Percentiles rank a stretch among this genome's conserved stretches.
Evolutionary conservation across 2,113 vertebrate species (phyloP).

Genomic region (Muscicapa adusta): DNA sequence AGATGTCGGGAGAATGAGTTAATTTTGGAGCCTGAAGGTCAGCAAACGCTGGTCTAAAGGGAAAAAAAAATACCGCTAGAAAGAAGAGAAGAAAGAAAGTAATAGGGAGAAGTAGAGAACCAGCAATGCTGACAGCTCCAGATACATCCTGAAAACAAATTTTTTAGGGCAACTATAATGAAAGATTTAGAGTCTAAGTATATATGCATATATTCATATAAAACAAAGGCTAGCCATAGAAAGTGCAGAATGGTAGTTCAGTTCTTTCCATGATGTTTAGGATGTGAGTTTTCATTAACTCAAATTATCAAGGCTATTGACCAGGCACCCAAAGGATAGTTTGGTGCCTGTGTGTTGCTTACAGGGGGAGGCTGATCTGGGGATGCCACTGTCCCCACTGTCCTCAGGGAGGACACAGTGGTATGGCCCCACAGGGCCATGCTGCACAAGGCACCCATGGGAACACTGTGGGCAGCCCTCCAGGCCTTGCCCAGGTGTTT

Average conservation of each 20-base stretch:
- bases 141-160: background rate
- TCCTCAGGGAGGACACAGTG: background rate
- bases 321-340: background rate
- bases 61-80: background rate
- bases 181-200: background rate
- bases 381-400: too few relatives aligned
- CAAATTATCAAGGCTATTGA: background rate
- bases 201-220: background rate
- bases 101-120: background rate
- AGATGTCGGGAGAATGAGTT: constrained; percentile 36
- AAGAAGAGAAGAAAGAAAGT: background rate
- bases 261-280: background rate
- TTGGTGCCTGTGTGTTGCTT: background rate
- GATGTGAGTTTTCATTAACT: background rate
- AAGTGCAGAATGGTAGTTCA: background rate
- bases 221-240: background rate
- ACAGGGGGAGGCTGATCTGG: background rate
- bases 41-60: constrained; percentile 32
- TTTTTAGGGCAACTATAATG: constrained; percentile 4
- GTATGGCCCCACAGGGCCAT: fast-evolving
- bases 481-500: background rate
- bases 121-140: background rate
- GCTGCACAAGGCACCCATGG: fast-evolving
- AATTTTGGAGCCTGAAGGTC: constrained; percentile 58
- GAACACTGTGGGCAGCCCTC: background rate